phyloP scores from a whole-genome alignment of 2,888 invertebrate species.

The Celastrina argiolus region DNA sequence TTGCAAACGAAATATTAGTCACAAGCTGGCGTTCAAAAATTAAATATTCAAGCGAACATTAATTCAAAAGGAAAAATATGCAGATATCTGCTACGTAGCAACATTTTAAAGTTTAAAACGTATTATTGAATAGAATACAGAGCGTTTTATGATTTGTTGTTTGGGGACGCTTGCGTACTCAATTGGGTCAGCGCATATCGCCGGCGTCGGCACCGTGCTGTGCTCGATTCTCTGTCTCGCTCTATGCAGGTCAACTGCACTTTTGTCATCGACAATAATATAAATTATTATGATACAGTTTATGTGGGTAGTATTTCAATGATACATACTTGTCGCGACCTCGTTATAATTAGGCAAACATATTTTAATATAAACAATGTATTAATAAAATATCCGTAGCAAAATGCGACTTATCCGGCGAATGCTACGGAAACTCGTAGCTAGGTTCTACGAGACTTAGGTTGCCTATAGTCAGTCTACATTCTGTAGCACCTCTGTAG shows the following conservation, averaged over 20 bases:
- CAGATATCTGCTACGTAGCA: background rate
- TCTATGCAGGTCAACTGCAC: constrained; percentile 3
- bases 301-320: background rate
- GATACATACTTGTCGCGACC: background rate
- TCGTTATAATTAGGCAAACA: background rate
- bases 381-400: background rate
- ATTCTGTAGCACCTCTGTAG: background rate
- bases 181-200: background rate
- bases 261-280: constrained; percentile 4
- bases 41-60: no score
- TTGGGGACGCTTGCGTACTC: constrained; percentile 11
- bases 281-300: background rate
- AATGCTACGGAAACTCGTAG: background rate
- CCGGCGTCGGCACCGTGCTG: background rate
- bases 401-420: background rate
- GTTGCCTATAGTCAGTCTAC: background rate
- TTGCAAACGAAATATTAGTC: background rate
- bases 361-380: background rate
- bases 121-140: background rate
- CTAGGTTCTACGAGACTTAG: background rate
- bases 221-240: background rate
- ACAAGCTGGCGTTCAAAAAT: background rate
- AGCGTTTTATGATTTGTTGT: background rate
- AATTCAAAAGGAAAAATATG: background rate
- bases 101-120: background rate